Evolutionary conservation across 2,113 vertebrate genomes (phyloP).

Genomic region (Gopherus evgoodei): DNA sequence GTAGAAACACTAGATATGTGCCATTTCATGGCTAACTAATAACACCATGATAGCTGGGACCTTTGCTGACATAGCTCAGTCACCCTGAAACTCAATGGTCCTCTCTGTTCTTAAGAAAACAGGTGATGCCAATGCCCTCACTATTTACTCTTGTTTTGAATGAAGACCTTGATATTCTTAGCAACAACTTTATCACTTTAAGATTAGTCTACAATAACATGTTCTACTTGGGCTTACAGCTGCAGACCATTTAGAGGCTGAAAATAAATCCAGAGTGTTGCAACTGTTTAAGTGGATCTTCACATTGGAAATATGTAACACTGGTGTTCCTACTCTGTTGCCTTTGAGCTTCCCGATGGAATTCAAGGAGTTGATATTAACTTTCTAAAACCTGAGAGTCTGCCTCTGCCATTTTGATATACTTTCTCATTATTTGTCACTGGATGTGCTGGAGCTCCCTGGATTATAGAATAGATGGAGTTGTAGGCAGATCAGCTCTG

Average conservation of each 20-base stretch:
- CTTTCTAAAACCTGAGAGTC: not conserved
- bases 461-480: not conserved
- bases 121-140: not conserved
- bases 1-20: not conserved
- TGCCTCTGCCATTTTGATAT: not conserved
- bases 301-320: not conserved
- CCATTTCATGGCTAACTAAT: not conserved
- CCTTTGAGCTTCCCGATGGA: not conserved
- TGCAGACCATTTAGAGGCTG: not conserved
- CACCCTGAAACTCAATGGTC: not conserved
- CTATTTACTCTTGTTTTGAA: not conserved
- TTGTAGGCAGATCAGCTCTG: not conserved
- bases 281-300: not conserved
- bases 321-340: not conserved
- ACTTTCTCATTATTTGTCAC: not conserved
- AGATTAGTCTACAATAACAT: not conserved
- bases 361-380: not conserved
- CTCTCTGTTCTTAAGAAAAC: not conserved
- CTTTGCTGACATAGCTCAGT: not conserved
- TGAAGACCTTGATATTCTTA: not conserved
- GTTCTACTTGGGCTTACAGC: not conserved
- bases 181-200: not conserved
- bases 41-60: not conserved
- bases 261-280: not conserved
- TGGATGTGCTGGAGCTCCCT: not conserved